Evolutionary conservation across 1,140 invertebrate species (phyloP).

Genomic region (Radopholus similis): DNA sequence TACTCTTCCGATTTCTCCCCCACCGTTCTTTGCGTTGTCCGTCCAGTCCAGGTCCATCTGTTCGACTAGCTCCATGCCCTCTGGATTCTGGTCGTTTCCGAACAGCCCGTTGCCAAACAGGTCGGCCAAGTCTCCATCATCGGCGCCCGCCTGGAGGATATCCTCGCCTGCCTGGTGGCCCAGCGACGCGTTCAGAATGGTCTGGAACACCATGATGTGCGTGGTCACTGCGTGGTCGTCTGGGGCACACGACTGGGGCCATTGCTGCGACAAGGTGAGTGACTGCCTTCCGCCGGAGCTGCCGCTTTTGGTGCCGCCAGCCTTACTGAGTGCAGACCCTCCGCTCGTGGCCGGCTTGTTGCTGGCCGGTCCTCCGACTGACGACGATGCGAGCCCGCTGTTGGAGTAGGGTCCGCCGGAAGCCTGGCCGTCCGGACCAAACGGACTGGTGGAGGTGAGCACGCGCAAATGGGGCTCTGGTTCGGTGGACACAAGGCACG

Average conservation of each 20-base stretch:
- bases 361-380: neutral
- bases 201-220: conserved; percentile 97
- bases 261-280: conserved; percentile 19
- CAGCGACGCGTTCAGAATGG: conserved; percentile 60
- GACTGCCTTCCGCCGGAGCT: conserved; percentile 66
- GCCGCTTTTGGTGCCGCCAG: conserved; percentile 76
- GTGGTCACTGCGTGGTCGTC: conserved; percentile 85
- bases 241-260: conserved; percentile 65
- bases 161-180: conserved; percentile 16
- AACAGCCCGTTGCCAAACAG: conserved; percentile 3
- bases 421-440: neutral
- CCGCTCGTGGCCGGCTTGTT: conserved; percentile 2
- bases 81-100: neutral
- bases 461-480: conserved; percentile 85
- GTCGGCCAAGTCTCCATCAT: conserved; percentile 29
- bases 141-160: conserved; percentile 14
- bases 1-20: neutral
- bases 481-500: conserved; percentile 92
- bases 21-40: neutral
- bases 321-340: conserved; percentile 58
- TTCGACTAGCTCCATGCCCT: conserved; percentile 21
- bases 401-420: neutral
- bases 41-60: conserved; percentile 19
- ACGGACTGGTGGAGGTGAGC: conserved; percentile 76
- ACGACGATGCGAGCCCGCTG: neutral